A percentile compares a stretch with the other conserved stretches of the same genome.
phyloP scores from a whole-genome alignment of 2,888 invertebrate species.

The Tiliacea citrago region DNA sequence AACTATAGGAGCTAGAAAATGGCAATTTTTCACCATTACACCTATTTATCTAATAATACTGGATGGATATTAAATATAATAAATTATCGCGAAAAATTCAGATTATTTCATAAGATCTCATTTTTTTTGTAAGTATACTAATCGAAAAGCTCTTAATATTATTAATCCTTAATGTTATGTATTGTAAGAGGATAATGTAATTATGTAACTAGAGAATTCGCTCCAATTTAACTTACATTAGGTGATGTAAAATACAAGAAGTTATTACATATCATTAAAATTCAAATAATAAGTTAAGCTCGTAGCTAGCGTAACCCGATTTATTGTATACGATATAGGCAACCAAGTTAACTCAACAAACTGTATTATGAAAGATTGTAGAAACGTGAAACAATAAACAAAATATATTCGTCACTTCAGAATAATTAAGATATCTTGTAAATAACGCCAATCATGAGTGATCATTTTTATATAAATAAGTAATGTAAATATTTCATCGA shows the following conservation, averaged over 20 bases:
- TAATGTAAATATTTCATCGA: conserved; percentile 71
- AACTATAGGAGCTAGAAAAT: conserved; percentile 86
- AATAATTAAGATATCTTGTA: conserved; percentile 45
- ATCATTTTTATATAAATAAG: conserved; percentile 51
- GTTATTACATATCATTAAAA: conserved; percentile 73
- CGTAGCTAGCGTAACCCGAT: conserved; percentile 76
- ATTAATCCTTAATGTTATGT: conserved; percentile 82
- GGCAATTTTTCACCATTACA: conserved; percentile 79
- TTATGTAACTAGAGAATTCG: conserved; percentile 79
- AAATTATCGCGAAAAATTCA: conserved; percentile 88
- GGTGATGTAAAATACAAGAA: conserved; percentile 75
- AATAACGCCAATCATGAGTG: conserved; percentile 59
- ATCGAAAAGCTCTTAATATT: conserved; percentile 89
- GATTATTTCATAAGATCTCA: conserved; percentile 89
- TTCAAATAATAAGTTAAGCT: conserved; percentile 80
- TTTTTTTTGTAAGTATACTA: conserved; percentile 88
- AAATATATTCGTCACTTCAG: conserved; percentile 28
- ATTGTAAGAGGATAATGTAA: conserved; percentile 82
- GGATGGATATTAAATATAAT: conserved; percentile 89
- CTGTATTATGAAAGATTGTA: conserved; percentile 14
- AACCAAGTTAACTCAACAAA: conserved; percentile 32
- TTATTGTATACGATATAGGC: conserved; percentile 45
- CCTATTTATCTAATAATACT: conserved; percentile 89
- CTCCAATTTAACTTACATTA: conserved; percentile 78
- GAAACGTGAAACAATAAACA: conserved; percentile 1